A percentile compares a stretch with the other conserved stretches of the same genome.
These are phyloP conservation scores for Phrynocephalus vlangalii DNA, from an alignment of 2,797 vertebrate species.

Conservation along the genomic window DNA sequence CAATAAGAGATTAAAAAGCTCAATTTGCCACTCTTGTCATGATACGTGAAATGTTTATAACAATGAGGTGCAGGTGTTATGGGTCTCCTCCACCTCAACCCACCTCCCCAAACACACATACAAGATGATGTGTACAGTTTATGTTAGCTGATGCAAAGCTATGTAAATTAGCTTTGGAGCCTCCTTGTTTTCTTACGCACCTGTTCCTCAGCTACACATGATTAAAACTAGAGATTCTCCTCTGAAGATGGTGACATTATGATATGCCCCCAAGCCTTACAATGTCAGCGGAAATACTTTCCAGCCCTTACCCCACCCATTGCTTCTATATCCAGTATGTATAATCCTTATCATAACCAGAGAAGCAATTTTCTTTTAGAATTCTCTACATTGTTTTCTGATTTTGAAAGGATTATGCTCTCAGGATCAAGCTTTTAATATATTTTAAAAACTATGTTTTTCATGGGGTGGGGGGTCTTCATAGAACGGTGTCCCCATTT, in stretches of 20 bases:
- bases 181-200: neutral
- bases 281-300: neutral
- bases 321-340: neutral
- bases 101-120: neutral
- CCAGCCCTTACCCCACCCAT: neutral
- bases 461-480: neutral
- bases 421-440: neutral
- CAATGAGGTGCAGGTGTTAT: neutral
- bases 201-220: neutral
- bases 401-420: neutral
- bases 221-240: neutral
- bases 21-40: neutral
- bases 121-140: neutral
- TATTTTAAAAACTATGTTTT: neutral
- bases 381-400: neutral
- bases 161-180: neutral
- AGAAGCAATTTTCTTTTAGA: neutral
- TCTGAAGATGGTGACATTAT: neutral
- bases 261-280: neutral
- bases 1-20: neutral
- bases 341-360: neutral
- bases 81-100: too few species aligned
- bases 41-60: neutral
- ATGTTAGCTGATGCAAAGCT: conserved; percentile 29
- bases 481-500: neutral